Conservation (phyloP, 2,888 invertebrate genomes). For the Torymus aiolomorphi region DNA sequence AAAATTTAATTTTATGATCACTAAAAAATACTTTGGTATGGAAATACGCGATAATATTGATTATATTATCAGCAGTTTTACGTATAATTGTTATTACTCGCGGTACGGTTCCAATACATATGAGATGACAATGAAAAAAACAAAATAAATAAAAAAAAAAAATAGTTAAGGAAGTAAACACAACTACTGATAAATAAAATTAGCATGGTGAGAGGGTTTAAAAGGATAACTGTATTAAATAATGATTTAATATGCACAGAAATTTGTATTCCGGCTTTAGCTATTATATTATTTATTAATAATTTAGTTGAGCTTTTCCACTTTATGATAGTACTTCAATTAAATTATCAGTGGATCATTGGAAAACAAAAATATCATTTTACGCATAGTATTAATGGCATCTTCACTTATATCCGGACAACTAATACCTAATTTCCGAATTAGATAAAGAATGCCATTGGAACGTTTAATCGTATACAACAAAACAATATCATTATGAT, state of each 20-base stretch:
- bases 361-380: constrained; percentile 23
- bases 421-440: constrained; percentile 9
- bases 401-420: constrained; percentile 6
- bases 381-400: constrained; percentile 13
- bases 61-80: too few species aligned
- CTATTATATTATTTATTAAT: constrained; percentile 53
- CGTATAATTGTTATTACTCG: too few species aligned
- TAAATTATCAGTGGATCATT: too few species aligned
- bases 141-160: neutral
- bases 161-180: neutral
- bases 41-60: too few species aligned
- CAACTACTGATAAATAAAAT: too few species aligned
- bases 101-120: too few species aligned
- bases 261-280: neutral
- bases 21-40: too few species aligned
- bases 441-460: constrained; percentile 1
- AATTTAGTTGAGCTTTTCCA: neutral
- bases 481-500: neutral
- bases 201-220: neutral
- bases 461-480: constrained; percentile 2
- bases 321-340: too few species aligned
- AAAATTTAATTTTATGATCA: too few species aligned
- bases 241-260: constrained; percentile 14
- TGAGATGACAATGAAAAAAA: too few species aligned
- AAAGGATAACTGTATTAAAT: constrained; percentile 14